Percentiles rank a stretch among this genome's conserved stretches.
Evolutionary conservation across 1,140 invertebrate genomes (phyloP).

Genomic region (Neuroterus valhalla): DNA sequence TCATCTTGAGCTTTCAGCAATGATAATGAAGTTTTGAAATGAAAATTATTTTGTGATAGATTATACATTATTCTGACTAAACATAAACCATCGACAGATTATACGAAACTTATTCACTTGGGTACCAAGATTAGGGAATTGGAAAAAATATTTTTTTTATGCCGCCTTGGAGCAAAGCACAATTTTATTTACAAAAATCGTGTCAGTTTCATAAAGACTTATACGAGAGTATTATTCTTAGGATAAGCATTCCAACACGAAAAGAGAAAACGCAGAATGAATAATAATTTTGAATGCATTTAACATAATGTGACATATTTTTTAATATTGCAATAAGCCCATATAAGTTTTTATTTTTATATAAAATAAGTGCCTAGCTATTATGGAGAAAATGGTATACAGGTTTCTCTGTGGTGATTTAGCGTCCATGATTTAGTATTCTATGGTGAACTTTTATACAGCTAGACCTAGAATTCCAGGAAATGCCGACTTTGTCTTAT

Average conservation of each 20-base stretch:
- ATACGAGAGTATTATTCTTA: slow-evolving; percentile 10
- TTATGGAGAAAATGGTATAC: background rate
- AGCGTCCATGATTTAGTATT: slow-evolving; percentile 24
- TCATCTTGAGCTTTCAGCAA: no score
- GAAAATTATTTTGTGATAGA: no score
- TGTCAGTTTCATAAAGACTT: slow-evolving; percentile 5
- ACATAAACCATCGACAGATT: no score
- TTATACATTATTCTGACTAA: no score
- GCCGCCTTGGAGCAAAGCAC: slow-evolving; percentile 20
- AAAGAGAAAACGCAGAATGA: background rate
- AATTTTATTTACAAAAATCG: slow-evolving; percentile 25
- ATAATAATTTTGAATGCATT: slow-evolving; percentile 4
- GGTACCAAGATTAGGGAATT: background rate
- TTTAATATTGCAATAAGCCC: background rate
- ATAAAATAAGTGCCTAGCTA: background rate
- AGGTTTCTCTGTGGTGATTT: background rate
- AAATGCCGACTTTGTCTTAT: background rate
- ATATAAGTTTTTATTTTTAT: background rate
- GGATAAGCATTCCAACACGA: background rate
- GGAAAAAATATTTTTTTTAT: background rate
- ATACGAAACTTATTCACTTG: no score
- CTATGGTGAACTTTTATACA: background rate
- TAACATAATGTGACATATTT: background rate
- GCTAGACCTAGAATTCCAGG: background rate
- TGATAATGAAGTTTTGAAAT: no score